phyloP scores from a whole-genome alignment of 1,140 invertebrate species.

The Drosophila nikananu region DNA sequence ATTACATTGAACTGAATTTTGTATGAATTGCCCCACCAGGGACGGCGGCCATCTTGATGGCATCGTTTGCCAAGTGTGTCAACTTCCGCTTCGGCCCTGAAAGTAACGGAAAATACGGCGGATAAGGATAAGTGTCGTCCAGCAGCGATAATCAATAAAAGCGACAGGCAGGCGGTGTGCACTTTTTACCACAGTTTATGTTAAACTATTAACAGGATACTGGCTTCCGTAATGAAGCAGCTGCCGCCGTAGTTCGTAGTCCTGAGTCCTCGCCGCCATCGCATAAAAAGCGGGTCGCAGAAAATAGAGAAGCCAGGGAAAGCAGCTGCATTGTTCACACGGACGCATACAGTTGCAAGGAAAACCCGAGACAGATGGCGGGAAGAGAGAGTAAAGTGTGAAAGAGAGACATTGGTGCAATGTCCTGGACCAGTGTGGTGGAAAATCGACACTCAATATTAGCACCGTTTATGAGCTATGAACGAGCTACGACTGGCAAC shows the following conservation, averaged over 20 bases:
- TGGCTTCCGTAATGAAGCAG: conserved; percentile 76
- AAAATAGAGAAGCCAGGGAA: conserved; percentile 42
- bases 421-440: conserved; percentile 59
- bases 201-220: conserved; percentile 81
- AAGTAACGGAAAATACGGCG: conserved; percentile 13
- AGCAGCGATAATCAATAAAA: conserved; percentile 68
- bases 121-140: conserved; percentile 19
- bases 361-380: conserved; percentile 8
- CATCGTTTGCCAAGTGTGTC: conserved; percentile 57
- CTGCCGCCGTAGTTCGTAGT: conserved; percentile 45
- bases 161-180: conserved; percentile 47
- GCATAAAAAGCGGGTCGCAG: conserved; percentile 69
- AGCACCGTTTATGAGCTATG: conserved; percentile 78
- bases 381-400: conserved; percentile 4
- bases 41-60: conserved; percentile 13
- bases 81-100: conserved; percentile 56
- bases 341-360: neutral
- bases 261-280: conserved; percentile 2
- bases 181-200: conserved; percentile 77
- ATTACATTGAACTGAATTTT: conserved; percentile 18
- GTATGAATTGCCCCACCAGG: conserved; percentile 40
- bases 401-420: conserved; percentile 60
- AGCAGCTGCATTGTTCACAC: conserved; percentile 65
- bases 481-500: conserved; percentile 63
- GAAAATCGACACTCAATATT: conserved; percentile 82